Evolutionary conservation across 1,140 invertebrate genomes (phyloP).

Genomic region (Lepidurus arcticus): DNA sequence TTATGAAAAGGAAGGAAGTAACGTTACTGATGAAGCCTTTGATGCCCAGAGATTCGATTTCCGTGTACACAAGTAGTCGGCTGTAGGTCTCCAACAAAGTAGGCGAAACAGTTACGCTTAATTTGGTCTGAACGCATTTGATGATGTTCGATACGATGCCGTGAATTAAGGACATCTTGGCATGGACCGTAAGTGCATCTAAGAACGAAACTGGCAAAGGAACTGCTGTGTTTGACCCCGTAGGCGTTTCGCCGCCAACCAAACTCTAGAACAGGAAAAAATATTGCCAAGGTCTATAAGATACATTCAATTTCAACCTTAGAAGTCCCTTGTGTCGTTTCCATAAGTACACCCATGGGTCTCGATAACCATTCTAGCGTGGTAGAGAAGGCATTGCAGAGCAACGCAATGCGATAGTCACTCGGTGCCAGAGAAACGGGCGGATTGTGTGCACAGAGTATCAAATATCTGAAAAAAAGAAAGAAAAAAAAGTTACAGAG

Average conservation of each 20-base stretch:
- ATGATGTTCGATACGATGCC: conserved; percentile 84
- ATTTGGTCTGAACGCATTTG: conserved; percentile 78
- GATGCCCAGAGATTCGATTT: conserved; percentile 93
- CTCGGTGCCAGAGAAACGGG: conserved; percentile 43
- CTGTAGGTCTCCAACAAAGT: conserved; percentile 93
- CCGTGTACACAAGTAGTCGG: conserved; percentile 85
- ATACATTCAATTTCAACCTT: conserved; percentile 43
- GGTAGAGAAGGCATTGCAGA: conserved; percentile 92
- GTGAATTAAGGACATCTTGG: conserved; percentile 97
- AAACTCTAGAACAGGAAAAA: neutral
- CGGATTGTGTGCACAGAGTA: conserved; percentile 53
- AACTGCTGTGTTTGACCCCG: conserved; percentile 52
- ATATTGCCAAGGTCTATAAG: neutral
- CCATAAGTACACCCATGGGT: conserved; percentile 81
- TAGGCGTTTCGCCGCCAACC: neutral
- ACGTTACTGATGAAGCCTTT: conserved; percentile 90
- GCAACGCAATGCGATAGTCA: conserved; percentile 81
- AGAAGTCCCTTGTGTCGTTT: conserved; percentile 63
- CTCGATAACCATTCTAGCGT: conserved; percentile 72
- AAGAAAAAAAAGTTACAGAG: conserved; percentile 25
- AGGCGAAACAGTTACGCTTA: conserved; percentile 72
- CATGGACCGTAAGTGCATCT: conserved; percentile 92
- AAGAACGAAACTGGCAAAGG: conserved; percentile 86
- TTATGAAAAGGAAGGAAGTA: conserved; percentile 31
- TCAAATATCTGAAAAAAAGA: conserved; percentile 60